Evolutionary conservation across 2,888 invertebrate genomes (phyloP).

Genomic region (Eupithecia centaureata): DNA sequence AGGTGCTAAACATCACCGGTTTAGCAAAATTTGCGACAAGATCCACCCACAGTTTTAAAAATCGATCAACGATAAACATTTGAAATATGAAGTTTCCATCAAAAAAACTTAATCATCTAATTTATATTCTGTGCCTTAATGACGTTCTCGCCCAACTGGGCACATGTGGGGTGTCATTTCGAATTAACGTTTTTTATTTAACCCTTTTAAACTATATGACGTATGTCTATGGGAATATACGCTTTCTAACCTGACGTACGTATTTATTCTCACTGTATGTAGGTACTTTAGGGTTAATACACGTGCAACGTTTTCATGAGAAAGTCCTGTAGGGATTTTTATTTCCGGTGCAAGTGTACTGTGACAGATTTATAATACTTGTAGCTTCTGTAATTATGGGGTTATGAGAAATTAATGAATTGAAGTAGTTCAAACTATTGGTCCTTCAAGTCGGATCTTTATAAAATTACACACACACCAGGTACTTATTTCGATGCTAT

Average conservation of each 20-base stretch:
- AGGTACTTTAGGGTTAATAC: slow-evolving; percentile 13
- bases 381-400: not conserved
- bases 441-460: not conserved
- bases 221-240: slow-evolving; percentile 69
- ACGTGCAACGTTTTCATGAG: slow-evolving; percentile 30
- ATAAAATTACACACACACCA: not conserved
- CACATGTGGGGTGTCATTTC: slow-evolving; percentile 65
- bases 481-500: too few species aligned
- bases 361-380: slow-evolving; percentile 20
- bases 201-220: slow-evolving; percentile 79
- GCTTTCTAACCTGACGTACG: slow-evolving; percentile 32
- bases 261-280: slow-evolving; percentile 22
- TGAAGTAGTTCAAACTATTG: not conserved
- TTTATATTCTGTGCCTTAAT: slow-evolving; percentile 53
- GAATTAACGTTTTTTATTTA: slow-evolving; percentile 69
- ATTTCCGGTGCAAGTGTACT: slow-evolving; percentile 25
- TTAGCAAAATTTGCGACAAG: not conserved
- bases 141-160: slow-evolving; percentile 51
- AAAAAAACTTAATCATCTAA: slow-evolving; percentile 1
- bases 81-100: not conserved
- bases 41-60: not conserved
- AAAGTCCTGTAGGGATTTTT: slow-evolving; percentile 27
- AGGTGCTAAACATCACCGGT: not conserved
- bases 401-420: not conserved
- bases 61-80: not conserved